phyloP scores from a whole-genome alignment of 2,797 vertebrate species.

The Syngnathus rostellatus region DNA sequence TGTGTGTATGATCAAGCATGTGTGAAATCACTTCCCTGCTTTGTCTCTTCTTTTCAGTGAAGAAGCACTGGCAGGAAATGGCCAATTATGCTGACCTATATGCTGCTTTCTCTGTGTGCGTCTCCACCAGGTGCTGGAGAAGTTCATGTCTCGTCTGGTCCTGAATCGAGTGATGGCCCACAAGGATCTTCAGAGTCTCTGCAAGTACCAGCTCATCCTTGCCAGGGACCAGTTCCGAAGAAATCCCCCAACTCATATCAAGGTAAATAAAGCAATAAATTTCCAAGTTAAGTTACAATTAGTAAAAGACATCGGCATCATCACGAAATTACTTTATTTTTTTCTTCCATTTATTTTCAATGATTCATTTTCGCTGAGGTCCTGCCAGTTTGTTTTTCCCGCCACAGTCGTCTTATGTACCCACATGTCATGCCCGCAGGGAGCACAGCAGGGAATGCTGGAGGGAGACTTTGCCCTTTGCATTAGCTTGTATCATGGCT shows the following conservation, averaged over 20 bases:
- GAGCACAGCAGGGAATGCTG: slow-evolving; percentile 74
- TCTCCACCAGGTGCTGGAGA: slow-evolving; percentile 76
- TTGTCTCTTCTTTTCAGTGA: neutral
- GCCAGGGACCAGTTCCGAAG: slow-evolving; percentile 89
- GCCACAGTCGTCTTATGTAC: neutral
- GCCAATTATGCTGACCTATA: slow-evolving; percentile 12
- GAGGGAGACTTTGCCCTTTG: slow-evolving; percentile 94
- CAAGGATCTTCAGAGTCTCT: slow-evolving; percentile 75
- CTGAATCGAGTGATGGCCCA: slow-evolving; percentile 71
- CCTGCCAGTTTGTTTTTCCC: neutral
- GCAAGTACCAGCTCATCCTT: slow-evolving; percentile 90
- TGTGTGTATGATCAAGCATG: slow-evolving; percentile 6
- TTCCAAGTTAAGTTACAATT: neutral
- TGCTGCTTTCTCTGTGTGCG: slow-evolving; percentile 10
- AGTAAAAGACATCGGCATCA: no score
- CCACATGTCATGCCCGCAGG: slow-evolving; percentile 55
- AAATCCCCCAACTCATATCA: slow-evolving; percentile 74
- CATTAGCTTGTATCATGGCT: slow-evolving; percentile 92
- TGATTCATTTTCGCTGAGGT: no score
- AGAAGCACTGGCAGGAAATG: slow-evolving; percentile 20
- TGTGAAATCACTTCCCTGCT: neutral
- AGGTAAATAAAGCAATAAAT: slow-evolving; percentile 34
- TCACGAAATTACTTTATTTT: no score
- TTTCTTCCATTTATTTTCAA: no score
- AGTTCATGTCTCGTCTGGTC: slow-evolving; percentile 79